phyloP scores from a whole-genome alignment of 2,888 invertebrate genomes.

The Calameuta filiformis region DNA sequence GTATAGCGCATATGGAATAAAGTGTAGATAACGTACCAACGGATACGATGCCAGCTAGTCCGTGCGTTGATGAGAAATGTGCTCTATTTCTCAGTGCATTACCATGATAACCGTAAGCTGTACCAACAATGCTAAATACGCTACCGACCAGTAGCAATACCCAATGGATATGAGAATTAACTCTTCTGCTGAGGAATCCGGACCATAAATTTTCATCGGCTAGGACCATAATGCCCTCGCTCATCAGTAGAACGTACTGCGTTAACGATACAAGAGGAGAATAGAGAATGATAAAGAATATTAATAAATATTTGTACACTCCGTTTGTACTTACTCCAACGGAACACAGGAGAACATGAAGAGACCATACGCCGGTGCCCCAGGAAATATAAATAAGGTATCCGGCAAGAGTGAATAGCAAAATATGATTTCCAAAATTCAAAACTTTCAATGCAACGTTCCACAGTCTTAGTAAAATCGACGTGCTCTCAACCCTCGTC shows the following conservation, averaged over 20 bases:
- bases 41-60: conserved; percentile 63
- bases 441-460: not conserved
- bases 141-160: conserved; percentile 69
- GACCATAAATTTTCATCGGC: conserved; percentile 48
- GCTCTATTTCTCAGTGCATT: conserved; percentile 63
- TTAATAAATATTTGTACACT: not conserved
- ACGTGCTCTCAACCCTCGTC: not conserved
- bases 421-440: conserved; percentile 30
- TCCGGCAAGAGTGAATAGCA: conserved; percentile 29
- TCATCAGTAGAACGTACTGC: conserved; percentile 58
- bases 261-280: conserved; percentile 15
- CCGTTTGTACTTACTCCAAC: not conserved
- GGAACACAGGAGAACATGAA: conserved; percentile 30
- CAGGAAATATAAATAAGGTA: conserved; percentile 26
- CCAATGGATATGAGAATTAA: conserved; percentile 66
- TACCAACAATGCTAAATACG: conserved; percentile 68
- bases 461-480: not conserved
- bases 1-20: not conserved
- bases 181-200: conserved; percentile 37
- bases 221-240: conserved; percentile 50
- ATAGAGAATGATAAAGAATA: not conserved
- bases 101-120: conserved; percentile 68
- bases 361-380: conserved; percentile 16
- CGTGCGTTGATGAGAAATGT: conserved; percentile 51
- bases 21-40: conserved; percentile 59